Conservation (phyloP, 2,113 vertebrate genomes). For the Hucho hucho region DNA sequence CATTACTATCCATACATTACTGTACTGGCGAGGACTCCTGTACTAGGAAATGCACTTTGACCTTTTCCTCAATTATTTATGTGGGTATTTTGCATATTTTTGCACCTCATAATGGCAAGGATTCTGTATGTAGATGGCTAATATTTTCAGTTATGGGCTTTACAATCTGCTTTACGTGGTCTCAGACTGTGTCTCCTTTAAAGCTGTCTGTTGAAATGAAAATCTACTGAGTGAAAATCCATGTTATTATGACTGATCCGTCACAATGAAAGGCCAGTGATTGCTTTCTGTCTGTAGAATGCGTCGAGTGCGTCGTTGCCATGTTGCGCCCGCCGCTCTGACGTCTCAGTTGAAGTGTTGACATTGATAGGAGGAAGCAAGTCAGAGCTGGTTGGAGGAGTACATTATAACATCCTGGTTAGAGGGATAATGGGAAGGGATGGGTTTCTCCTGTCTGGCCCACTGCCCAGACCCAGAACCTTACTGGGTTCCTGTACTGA, state of each 20-base stretch:
- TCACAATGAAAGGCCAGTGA: conserved; percentile 32
- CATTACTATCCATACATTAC: no score
- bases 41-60: no score
- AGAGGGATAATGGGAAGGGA: background rate
- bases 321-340: conserved; percentile 2
- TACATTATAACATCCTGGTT: conserved; percentile 11
- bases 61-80: background rate
- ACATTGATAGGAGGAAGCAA: conserved; percentile 5
- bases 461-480: background rate
- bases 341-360: conserved; percentile 28
- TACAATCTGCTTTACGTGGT: background rate
- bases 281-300: conserved; percentile 11
- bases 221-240: conserved; percentile 12
- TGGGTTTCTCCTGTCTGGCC: conserved; percentile 14
- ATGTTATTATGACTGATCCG: conserved; percentile 33
- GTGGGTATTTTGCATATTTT: background rate
- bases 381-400: background rate
- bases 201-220: background rate
- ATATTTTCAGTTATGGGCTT: background rate
- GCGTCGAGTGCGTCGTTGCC: conserved; percentile 20
- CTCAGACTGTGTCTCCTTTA: no score
- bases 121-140: background rate
- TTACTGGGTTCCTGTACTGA: background rate
- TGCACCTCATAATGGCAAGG: conserved; percentile 7
- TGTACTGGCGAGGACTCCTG: no score